These are phyloP conservation scores for Leucopsar rothschildi DNA, from an alignment of 2,113 vertebrate genomes.

Conservation along the genomic window DNA sequence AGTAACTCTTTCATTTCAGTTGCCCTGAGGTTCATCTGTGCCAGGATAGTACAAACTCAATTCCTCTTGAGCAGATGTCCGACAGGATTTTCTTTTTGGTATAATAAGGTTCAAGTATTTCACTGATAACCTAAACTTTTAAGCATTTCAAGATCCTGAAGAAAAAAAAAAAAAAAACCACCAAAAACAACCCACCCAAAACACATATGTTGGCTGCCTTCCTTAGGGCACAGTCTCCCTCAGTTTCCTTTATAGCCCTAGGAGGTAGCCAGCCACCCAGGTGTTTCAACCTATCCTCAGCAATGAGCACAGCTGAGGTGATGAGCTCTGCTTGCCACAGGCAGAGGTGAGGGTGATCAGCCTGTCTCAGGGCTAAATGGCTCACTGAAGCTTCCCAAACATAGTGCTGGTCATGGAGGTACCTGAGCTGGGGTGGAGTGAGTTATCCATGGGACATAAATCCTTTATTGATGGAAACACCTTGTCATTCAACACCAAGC, in stretches of 20 bases:
- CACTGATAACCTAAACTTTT: not conserved
- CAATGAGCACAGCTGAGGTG: not conserved
- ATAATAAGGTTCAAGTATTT: not conserved
- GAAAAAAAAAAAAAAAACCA: not conserved
- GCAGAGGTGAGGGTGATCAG: not conserved
- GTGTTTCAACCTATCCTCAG: not conserved
- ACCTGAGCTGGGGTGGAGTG: not conserved
- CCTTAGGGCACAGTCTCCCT: not conserved
- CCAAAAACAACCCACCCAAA: too few relatives aligned
- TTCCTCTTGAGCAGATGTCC: not conserved
- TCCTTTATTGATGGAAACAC: not conserved
- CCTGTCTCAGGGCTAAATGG: not conserved
- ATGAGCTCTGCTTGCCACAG: not conserved
- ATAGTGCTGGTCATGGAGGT: not conserved
- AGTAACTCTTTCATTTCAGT: not conserved
- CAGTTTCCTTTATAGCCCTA: not conserved
- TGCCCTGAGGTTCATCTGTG: not conserved
- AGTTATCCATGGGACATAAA: fast-evolving
- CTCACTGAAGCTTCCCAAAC: not conserved
- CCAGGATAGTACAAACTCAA: not conserved
- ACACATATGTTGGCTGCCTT: fast-evolving
- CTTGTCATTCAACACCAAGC: not conserved
- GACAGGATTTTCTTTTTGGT: not conserved
- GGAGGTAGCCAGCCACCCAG: not conserved
- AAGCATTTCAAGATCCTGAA: not conserved